Percentiles rank a stretch among this genome's conserved stretches.
Evolutionary conservation across 2,113 vertebrate genomes (phyloP).

Genomic region (Pipa parva): DNA sequence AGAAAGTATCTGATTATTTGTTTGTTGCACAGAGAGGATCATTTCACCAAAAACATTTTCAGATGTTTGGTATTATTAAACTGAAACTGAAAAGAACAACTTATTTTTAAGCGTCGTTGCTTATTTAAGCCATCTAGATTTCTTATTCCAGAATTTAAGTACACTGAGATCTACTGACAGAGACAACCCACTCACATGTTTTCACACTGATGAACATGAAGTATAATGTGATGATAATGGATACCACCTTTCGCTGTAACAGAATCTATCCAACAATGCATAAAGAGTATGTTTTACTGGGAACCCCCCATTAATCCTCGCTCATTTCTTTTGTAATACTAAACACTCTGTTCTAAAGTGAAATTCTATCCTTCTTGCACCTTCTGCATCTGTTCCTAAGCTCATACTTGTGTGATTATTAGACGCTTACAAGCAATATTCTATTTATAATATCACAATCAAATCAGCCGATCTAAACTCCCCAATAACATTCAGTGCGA

Average conservation of each 20-base stretch:
- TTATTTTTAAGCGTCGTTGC: too few species aligned
- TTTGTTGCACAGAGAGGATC: too few species aligned
- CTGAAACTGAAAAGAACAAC: too few species aligned
- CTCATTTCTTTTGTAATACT: constrained; percentile 42
- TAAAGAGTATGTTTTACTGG: constrained; percentile 41
- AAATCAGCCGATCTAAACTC: constrained; percentile 36
- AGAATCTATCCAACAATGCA: constrained; percentile 19
- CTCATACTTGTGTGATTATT: constrained; percentile 47
- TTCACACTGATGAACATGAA: constrained; percentile 31
- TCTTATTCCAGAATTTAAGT: background rate
- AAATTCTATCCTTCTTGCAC: constrained; percentile 40
- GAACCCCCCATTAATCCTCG: constrained; percentile 32
- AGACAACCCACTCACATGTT: constrained; percentile 21
- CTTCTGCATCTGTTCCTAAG: constrained; percentile 38
- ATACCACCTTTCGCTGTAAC: constrained; percentile 30
- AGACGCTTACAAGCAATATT: constrained; percentile 50
- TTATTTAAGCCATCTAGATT: too few species aligned
- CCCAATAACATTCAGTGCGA: too few species aligned
- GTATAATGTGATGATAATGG: constrained; percentile 23
- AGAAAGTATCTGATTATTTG: too few species aligned
- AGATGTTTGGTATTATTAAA: too few species aligned
- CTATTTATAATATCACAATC: constrained; percentile 43
- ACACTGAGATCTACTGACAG: constrained; percentile 15
- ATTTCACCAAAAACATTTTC: too few species aligned
- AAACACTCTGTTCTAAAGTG: constrained; percentile 38